Base-by-base conservation (phyloP, 2,113 vertebrate genomes). In the Dipodomys ordii region DNA sequence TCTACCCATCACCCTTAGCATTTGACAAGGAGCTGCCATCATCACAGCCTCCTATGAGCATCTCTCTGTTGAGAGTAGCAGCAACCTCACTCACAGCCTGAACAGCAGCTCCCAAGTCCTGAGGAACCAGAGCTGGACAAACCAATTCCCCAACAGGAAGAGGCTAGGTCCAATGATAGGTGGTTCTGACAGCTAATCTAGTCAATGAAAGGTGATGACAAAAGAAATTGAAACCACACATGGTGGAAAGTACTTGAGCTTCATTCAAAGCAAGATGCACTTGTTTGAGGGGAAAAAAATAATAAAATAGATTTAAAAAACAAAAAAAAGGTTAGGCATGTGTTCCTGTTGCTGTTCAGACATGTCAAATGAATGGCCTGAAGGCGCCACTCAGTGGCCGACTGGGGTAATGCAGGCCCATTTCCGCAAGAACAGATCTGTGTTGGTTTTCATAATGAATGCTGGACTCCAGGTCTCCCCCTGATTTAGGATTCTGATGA, bases 381-480 rank as follows among this genome's bases (percentile, higher is more conserved):
- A 88, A 92, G 65, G 88, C 62, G 60, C 94, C 96, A 88, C 93
- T 4, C 27, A 92, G 96, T 94, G 97, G 95, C 60, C 32, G 12
- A 46, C 11, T 27, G 1, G 0, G 13, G 88, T 53, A 96, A 44
- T 85, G 69, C 92, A 90, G 12, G 22, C 62, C 5, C 13, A 4
- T 92, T 91, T 82, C 77, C 22, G 4, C 4, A 12, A 39, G 73
- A 49, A 19, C 0, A 57, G 39, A 0, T 19, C 0, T 25, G 39
- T 39, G 27, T 22, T 7, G 49, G 67, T 25, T 62, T 15, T 9
- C 8, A 44, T 9, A 49, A 49, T 49, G 57, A 53, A 32, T 3
- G 19, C 25, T 15, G 57, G 27, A 28, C 18, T 90, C 23, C 30
- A 27, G 13, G 23, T 74, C 27, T 64, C 60, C 35, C 22, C 67